Conservation (phyloP, 92 coral and sea anemone species). For the Desmophyllum pertusum region DNA sequence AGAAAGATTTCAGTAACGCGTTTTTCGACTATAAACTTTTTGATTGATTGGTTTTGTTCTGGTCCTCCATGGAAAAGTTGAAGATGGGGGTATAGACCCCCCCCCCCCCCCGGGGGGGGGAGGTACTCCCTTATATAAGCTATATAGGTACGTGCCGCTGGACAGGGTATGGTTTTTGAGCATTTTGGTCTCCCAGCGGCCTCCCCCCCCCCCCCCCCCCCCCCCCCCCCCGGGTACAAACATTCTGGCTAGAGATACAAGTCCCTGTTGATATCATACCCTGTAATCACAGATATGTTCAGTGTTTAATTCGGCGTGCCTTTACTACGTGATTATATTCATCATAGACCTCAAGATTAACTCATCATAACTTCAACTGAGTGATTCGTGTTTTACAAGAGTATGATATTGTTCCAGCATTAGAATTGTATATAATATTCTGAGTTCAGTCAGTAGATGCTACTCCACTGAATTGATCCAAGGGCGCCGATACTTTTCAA, state of each 20-base stretch:
- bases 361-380: background rate
- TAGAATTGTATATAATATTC: background rate
- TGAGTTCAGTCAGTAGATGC: background rate
- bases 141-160: too few species aligned
- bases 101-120: too few species aligned
- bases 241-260: too few species aligned
- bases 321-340: background rate
- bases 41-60: background rate
- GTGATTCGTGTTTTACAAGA: background rate
- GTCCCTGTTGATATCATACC: background rate
- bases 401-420: background rate
- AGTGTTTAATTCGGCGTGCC: background rate
- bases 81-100: too few species aligned
- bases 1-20: background rate
- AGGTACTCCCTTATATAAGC: too few species aligned
- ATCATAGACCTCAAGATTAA: background rate
- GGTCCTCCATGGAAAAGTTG: background rate
- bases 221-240: too few species aligned
- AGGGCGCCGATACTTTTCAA: background rate
- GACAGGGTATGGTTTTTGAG: too few species aligned
- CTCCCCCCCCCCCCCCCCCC: too few species aligned
- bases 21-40: background rate
- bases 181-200: too few species aligned
- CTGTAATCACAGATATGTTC: background rate
- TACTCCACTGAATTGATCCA: background rate